Percentiles rank a stretch among this genome's conserved stretches.
phyloP scores from a whole-genome alignment of 2,888 invertebrate species.

The Glaucopsyche alexis region DNA sequence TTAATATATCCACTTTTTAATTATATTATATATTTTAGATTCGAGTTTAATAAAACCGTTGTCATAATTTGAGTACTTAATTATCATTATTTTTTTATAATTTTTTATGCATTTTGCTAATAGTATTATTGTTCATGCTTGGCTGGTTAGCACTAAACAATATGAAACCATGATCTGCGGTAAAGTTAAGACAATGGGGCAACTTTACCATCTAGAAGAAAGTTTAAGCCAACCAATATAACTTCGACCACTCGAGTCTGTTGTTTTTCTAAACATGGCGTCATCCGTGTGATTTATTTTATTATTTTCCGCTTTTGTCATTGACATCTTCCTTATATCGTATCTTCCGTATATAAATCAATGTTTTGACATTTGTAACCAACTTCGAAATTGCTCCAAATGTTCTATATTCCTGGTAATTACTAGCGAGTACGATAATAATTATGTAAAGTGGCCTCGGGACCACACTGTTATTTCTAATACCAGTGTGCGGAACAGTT shows the following conservation, averaged over 20 bases:
- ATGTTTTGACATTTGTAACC: background rate
- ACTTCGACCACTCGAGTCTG: background rate
- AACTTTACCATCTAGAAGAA: background rate
- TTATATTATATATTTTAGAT: too few relatives aligned
- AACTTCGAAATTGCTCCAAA: background rate
- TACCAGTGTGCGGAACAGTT: too few relatives aligned
- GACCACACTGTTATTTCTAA: too few relatives aligned
- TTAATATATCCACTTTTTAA: too few relatives aligned
- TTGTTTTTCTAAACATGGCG: constrained; percentile 17
- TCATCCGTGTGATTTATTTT: constrained; percentile 1
- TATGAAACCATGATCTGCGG: constrained; percentile 3
- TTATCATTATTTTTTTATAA: too few relatives aligned
- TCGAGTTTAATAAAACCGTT: too few relatives aligned
- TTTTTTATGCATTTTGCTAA: too few relatives aligned
- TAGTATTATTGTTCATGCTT: background rate
- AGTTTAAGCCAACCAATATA: background rate
- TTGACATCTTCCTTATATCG: constrained; percentile 14
- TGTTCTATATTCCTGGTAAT: background rate
- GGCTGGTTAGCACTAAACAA: background rate
- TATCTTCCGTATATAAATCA: background rate
- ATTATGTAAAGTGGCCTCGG: too few relatives aligned
- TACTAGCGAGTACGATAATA: background rate
- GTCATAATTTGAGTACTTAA: too few relatives aligned
- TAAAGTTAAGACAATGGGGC: constrained; percentile 16
- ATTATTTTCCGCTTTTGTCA: constrained; percentile 5